phyloP scores from a whole-genome alignment of 2,797 vertebrate species.

The Danio aesculapii region DNA sequence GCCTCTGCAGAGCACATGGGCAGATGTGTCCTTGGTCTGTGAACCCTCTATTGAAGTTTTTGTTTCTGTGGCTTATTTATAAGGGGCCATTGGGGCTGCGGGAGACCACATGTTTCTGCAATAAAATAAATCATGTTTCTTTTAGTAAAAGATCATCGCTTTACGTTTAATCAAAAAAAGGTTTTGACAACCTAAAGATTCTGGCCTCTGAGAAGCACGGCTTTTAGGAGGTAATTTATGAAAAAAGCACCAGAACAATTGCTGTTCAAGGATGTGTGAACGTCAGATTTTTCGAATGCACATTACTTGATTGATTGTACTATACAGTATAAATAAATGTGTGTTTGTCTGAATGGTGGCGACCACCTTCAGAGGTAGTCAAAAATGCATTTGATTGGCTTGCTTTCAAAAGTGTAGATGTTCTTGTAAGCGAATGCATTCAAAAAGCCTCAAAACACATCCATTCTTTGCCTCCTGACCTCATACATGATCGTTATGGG shows the following conservation, averaged over 20 bases:
- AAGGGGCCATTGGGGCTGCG: constrained; percentile 41
- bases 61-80: constrained; percentile 61
- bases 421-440: not conserved
- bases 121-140: not conserved
- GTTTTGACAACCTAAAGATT: not conserved
- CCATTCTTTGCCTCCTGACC: not conserved
- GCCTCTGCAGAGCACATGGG: constrained; percentile 49
- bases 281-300: not conserved
- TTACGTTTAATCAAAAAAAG: not conserved
- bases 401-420: not conserved
- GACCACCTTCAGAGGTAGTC: not conserved
- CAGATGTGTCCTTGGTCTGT: constrained; percentile 62
- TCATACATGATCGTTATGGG: not conserved
- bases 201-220: not conserved
- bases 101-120: constrained; percentile 29
- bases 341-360: constrained; percentile 44
- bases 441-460: not conserved
- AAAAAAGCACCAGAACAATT: not conserved
- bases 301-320: constrained; percentile 10
- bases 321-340: constrained; percentile 19
- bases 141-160: not conserved
- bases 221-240: not conserved
- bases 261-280: not conserved
- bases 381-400: constrained; percentile 5
- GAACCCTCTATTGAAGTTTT: constrained; percentile 58